phyloP scores from a whole-genome alignment of 2,888 invertebrate genomes.

The Drosophila subquinaria region DNA sequence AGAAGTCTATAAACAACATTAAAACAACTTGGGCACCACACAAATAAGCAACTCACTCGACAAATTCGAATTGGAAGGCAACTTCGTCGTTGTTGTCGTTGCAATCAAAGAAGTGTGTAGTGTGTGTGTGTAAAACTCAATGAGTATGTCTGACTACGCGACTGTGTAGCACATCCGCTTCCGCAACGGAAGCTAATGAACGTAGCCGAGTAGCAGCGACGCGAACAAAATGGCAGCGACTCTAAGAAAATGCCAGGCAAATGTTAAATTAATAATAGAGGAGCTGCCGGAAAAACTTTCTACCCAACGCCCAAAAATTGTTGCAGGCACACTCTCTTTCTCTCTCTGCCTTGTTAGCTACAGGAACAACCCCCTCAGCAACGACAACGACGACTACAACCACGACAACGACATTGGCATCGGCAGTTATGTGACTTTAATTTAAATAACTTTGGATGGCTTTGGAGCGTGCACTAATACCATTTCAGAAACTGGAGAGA shows the following conservation, averaged over 20 bases:
- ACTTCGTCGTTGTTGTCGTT: constrained; percentile 31
- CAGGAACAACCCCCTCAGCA: not conserved
- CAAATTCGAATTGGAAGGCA: constrained; percentile 48
- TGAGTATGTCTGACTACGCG: constrained; percentile 77
- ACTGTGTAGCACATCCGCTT: constrained; percentile 79
- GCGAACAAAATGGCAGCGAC: constrained; percentile 58
- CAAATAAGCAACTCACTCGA: constrained; percentile 57
- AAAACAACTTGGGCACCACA: constrained; percentile 52
- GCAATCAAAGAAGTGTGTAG: constrained; percentile 47
- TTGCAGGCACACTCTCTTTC: constrained; percentile 28
- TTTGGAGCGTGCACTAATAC: constrained; percentile 57
- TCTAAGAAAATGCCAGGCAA: constrained; percentile 64
- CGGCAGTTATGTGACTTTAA: constrained; percentile 68
- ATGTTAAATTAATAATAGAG: constrained; percentile 75
- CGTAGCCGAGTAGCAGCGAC: constrained; percentile 55
- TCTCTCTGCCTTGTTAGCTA: constrained; percentile 14
- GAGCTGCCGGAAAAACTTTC: constrained; percentile 56
- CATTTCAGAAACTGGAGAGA: constrained; percentile 50
- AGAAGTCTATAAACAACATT: constrained; percentile 44
- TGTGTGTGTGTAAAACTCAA: constrained; percentile 32
- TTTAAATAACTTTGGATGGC: constrained; percentile 71
- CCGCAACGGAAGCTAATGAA: constrained; percentile 77
- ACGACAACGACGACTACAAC: constrained; percentile 30
- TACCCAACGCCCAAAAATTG: constrained; percentile 35
- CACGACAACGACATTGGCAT: constrained; percentile 24